Evolutionary conservation across 2,113 vertebrate species (phyloP).

Genomic region (Cariama cristata): DNA sequence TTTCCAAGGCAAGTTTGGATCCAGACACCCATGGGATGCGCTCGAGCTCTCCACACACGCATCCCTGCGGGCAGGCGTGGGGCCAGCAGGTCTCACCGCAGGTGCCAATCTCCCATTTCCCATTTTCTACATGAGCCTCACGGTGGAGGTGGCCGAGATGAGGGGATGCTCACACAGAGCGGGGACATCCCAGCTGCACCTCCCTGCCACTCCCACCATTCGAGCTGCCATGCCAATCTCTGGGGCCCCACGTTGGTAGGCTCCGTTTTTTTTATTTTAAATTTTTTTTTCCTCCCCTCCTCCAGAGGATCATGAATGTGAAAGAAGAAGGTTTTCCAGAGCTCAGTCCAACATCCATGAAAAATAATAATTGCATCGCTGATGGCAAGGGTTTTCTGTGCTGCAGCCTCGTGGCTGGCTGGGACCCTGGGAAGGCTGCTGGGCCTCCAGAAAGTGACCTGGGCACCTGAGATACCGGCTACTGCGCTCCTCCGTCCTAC

Average conservation of each 20-base stretch:
- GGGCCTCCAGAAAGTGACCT: neutral
- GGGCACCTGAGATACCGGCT: neutral
- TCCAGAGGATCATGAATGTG: neutral
- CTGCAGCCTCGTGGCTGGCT: fast-evolving
- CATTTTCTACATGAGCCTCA: neutral
- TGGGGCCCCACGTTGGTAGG: neutral
- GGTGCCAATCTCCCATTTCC: neutral
- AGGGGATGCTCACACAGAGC: fast-evolving
- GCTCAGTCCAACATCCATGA: neutral
- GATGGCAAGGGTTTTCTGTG: neutral
- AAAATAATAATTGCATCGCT: neutral
- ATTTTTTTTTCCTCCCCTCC: too few species aligned
- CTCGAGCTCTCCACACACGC: neutral
- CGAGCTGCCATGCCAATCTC: fast-evolving
- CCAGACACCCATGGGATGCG: fast-evolving
- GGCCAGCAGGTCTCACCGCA: neutral
- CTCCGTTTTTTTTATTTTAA: neutral
- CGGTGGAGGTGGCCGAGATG: fast-evolving
- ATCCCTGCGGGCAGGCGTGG: fast-evolving
- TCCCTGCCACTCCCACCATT: fast-evolving
- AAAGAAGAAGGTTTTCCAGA: neutral
- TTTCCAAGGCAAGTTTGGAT: neutral
- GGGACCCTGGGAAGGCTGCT: neutral
- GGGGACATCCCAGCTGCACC: neutral
- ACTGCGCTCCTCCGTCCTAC: fast-evolving